These are phyloP conservation scores for Raja brachyura DNA, from an alignment of 2,113 vertebrate genomes.

Conservation along the genomic window DNA sequence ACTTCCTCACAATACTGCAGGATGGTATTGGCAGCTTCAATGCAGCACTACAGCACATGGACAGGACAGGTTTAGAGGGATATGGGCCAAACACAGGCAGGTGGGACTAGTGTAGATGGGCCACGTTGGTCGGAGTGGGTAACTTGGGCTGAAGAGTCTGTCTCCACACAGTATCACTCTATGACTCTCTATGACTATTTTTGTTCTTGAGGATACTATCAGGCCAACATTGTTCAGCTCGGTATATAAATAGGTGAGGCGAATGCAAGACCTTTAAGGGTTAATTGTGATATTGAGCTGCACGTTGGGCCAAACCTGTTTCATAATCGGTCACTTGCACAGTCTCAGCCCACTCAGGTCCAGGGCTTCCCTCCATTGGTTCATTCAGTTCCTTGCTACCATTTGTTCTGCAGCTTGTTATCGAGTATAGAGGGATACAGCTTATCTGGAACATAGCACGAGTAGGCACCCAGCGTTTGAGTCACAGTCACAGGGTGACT, in stretches of 20 bases:
- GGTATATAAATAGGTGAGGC: too few species aligned
- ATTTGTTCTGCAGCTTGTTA: neutral
- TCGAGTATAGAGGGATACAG: neutral
- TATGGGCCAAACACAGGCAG: too few species aligned
- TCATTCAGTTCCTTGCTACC: neutral
- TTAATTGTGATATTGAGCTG: neutral
- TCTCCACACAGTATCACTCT: too few species aligned
- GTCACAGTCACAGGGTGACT: neutral
- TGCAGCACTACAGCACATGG: neutral
- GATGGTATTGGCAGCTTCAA: neutral
- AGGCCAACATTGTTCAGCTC: neutral
- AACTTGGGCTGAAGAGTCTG: too few species aligned
- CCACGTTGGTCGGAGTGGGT: too few species aligned
- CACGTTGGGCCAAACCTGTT: neutral
- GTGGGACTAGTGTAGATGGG: too few species aligned
- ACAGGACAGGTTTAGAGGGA: too few species aligned
- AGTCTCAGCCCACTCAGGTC: neutral
- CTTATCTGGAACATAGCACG: neutral
- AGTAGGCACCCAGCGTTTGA: neutral
- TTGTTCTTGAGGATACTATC: neutral
- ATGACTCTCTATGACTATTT: neutral
- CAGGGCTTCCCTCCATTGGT: neutral
- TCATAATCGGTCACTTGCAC: neutral
- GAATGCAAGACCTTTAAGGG: neutral
- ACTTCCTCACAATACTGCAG: too few species aligned